Base-by-base conservation (phyloP, 2,113 vertebrate species). In the Pavo muticus region DNA sequence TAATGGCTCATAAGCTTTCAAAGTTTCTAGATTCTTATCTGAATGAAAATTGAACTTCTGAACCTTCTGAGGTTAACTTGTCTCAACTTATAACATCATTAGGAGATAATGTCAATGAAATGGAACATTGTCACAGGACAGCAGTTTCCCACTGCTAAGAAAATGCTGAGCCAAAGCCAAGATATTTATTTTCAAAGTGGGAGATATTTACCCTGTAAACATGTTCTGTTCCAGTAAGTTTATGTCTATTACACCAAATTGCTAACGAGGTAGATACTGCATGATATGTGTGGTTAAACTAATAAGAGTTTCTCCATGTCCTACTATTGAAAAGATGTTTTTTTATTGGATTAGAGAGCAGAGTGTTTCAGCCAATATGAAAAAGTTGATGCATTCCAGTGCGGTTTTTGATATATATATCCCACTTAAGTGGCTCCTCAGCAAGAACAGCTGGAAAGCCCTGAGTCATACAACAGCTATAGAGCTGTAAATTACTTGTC, bases 121-220 rank as follows among this genome's bases (percentile, higher is more conserved):
- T 65, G 70, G 88, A 97, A 82, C 63, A 18, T 23, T 95, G 94
- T 91, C 88, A 95, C 92, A 97, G 67, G 92, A 82, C 83, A 84
- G 88, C 88, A 87, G 86, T 90, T 97, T 95, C 94, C 94, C 61
- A 84, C 90, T 95, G 93, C 54, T 96, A 96, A 94, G 88, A 84
- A 97, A 95, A 96, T 65, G 88, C 94, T 93, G 94, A 94, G 86
- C 76, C 40, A 84, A 90, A 90, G 92, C 93, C 95, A 95, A 96
- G 90, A 84, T 93, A 95, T 88, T 96, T 95, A 95, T 95, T 97
- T 97, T 95, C 95, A 87, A 93, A 95, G 90, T 93, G 93, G 93
- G 95, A 96, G 88, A 91, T 93, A 94, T 96, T 97, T 96, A 94
- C 88, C 91, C 90, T 88, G 92, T 88, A 95, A 97, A 96, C 92